Conservation (phyloP, 1,140 invertebrate species). For the Cyclina sinensis region DNA sequence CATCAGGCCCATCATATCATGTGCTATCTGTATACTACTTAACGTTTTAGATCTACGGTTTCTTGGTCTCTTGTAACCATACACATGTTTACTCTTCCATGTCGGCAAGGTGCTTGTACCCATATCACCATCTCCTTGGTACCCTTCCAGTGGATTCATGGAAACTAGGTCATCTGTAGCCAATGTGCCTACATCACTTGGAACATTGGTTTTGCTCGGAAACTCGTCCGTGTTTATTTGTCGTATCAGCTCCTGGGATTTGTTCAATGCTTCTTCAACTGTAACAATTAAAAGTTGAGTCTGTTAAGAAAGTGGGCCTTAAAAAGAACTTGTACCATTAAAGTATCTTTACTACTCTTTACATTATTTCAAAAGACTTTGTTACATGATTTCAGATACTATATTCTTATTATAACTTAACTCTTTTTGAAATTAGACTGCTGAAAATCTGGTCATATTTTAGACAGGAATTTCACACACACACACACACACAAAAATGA, state of each 20-base stretch:
- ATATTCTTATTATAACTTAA: no score
- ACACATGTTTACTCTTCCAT: conserved; percentile 66
- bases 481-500: no score
- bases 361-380: no score
- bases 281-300: not conserved
- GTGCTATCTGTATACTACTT: conserved; percentile 64
- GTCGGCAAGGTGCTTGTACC: not conserved
- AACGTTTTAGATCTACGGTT: conserved; percentile 61
- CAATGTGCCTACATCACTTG: conserved; percentile 59
- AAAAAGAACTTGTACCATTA: no score
- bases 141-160: conserved; percentile 48
- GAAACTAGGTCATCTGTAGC: conserved; percentile 57
- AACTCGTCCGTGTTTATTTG: conserved; percentile 49
- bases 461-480: no score
- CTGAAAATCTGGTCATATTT: no score
- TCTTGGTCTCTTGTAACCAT: conserved; percentile 49
- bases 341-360: no score
- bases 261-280: conserved; percentile 64
- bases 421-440: no score
- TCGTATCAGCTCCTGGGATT: conserved; percentile 56
- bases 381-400: no score
- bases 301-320: no score
- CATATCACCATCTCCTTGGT: not conserved
- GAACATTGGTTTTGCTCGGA: conserved; percentile 19
- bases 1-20: conserved; percentile 61